phyloP scores from a whole-genome alignment of 2,113 vertebrate species.

The Anolis carolinensis region DNA sequence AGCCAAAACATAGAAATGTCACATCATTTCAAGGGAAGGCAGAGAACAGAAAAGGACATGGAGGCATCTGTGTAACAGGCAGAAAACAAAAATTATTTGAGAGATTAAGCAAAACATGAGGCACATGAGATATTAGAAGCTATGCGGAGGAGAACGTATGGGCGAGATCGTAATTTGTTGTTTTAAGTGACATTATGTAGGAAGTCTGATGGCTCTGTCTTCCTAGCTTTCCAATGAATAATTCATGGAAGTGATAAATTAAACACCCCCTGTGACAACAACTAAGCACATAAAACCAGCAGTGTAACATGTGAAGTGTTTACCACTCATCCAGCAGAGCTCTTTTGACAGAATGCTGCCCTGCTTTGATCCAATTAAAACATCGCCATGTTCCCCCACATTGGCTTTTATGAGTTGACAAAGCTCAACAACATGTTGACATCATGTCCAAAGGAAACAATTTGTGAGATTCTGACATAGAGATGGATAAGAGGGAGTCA shows the following conservation, averaged over 20 bases:
- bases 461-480: conserved; percentile 41
- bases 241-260: conserved; percentile 73
- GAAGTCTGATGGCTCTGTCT: conserved; percentile 32
- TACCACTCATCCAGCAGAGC: conserved; percentile 39
- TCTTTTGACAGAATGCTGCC: conserved; percentile 1
- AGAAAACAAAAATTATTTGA: conserved; percentile 52
- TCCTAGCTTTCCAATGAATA: not conserved
- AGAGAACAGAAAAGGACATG: conserved; percentile 10
- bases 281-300: conserved; percentile 45
- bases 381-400: not conserved
- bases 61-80: conserved; percentile 42
- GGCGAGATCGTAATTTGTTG: conserved; percentile 56
- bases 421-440: conserved; percentile 39
- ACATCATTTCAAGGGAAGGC: conserved; percentile 22
- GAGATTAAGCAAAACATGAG: conserved; percentile 57
- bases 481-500: conserved; percentile 63
- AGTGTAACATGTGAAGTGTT: conserved; percentile 62
- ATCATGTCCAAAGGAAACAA: conserved; percentile 55
- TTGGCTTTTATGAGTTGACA: conserved; percentile 50
- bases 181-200: conserved; percentile 54
- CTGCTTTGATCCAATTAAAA: conserved; percentile 46
- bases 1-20: conserved; percentile 43
- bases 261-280: conserved; percentile 33
- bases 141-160: conserved; percentile 52
- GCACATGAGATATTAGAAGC: conserved; percentile 52